Conservation (phyloP, 1,140 invertebrate genomes). For the Apis florea region DNA sequence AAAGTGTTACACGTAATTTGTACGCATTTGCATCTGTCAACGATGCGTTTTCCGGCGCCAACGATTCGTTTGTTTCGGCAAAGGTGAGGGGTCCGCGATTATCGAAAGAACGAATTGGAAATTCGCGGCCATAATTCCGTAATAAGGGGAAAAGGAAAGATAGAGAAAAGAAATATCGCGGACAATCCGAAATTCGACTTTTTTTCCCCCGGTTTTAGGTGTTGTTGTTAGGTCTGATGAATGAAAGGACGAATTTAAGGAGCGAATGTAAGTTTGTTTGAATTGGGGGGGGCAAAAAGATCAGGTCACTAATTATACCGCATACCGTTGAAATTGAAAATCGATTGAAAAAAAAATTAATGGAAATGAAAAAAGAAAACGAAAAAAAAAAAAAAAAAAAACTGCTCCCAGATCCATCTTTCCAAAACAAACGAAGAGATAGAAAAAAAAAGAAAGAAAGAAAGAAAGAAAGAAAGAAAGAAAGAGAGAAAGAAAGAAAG, state of each 20-base stretch:
- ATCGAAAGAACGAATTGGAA: neutral
- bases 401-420: neutral
- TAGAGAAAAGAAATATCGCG: neutral
- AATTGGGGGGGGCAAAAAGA: too few species aligned
- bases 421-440: constrained; percentile 22
- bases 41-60: constrained; percentile 2
- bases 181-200: neutral
- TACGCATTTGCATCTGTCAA: constrained; percentile 6
- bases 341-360: neutral
- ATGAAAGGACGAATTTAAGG: constrained; percentile 1
- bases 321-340: neutral
- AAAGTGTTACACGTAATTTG: neutral
- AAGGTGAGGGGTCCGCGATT: neutral
- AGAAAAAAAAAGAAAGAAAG: neutral
- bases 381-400: neutral
- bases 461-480: too few species aligned
- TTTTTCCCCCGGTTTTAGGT: too few species aligned
- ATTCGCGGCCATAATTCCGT: neutral
- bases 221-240: neutral
- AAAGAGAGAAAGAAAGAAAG: too few species aligned
- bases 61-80: constrained; percentile 24
- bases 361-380: neutral
- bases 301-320: neutral
- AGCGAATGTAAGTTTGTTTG: neutral
- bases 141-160: neutral